Conservation (phyloP, 1,140 invertebrate species). For the Ceratoteleas bidentatus region DNA sequence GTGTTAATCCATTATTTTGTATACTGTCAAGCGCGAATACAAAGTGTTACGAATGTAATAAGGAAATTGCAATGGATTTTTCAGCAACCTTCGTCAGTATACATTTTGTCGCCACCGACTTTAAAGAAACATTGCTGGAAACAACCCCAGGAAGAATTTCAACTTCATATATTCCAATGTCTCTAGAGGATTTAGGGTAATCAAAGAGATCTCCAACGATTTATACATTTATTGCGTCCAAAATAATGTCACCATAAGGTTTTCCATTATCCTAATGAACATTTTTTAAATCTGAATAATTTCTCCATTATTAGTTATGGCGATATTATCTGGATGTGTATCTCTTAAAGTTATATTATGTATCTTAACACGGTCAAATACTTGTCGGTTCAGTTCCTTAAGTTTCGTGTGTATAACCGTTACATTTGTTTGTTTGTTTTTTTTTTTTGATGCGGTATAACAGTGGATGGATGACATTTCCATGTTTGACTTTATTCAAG, state of each 20-base stretch:
- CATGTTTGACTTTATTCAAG: slow-evolving; percentile 21
- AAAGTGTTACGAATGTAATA: too few species aligned
- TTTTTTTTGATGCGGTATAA: not conserved
- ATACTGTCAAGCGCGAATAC: too few species aligned
- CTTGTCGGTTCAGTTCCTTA: not conserved
- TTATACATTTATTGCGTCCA: not conserved
- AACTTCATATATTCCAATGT: too few species aligned
- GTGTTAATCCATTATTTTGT: too few species aligned
- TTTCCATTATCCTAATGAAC: slow-evolving; percentile 5
- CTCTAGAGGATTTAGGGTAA: too few species aligned
- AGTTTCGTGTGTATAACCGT: not conserved
- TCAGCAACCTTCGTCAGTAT: too few species aligned
- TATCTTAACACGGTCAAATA: slow-evolving; percentile 15
- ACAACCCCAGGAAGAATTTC: too few species aligned
- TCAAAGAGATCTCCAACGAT: too few species aligned
- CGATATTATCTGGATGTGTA: slow-evolving; percentile 12
- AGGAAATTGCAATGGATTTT: too few species aligned
- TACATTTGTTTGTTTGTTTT: too few species aligned
- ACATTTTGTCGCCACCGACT: too few species aligned
- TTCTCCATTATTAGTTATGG: not conserved
- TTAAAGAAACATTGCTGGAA: not conserved
- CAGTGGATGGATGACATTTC: not conserved
- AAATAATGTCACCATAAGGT: not conserved
- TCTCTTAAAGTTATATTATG: slow-evolving; percentile 17
- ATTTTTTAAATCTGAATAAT: slow-evolving; percentile 27